Conservation (phyloP, 53 echinoderm and acorn worm species). For the Stichopus horrens region DNA sequence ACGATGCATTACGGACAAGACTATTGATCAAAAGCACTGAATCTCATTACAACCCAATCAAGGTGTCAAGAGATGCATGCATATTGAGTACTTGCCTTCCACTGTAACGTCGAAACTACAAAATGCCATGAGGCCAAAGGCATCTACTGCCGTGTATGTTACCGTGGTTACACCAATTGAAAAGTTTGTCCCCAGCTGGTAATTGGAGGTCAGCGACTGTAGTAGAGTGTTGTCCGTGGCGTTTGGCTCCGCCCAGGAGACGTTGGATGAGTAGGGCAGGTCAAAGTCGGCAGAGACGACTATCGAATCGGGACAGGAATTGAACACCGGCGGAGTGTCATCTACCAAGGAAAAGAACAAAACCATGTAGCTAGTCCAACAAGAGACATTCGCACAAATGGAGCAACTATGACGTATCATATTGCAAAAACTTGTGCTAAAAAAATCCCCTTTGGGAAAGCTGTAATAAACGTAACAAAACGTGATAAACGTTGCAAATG, state of each 20-base stretch:
- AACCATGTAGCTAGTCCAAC: neutral
- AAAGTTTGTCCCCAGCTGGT: constrained; percentile 33
- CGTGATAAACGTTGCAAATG: no score
- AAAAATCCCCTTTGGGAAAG: no score
- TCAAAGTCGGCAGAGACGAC: neutral
- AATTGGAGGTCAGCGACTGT: neutral
- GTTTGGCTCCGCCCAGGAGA: constrained; percentile 43
- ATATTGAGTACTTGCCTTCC: constrained; percentile 43
- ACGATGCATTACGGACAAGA: no score
- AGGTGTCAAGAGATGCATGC: no score
- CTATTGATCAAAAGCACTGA: no score
- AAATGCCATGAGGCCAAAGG: neutral
- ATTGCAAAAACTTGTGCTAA: no score
- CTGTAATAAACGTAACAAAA: no score
- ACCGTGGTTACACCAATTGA: constrained; percentile 40
- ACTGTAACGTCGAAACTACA: constrained; percentile 51
- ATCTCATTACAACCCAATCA: no score
- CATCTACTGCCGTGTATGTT: constrained; percentile 44
- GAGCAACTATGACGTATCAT: no score
- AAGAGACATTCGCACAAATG: no score
- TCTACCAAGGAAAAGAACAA: constrained; percentile 39
- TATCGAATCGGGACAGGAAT: constrained; percentile 36
- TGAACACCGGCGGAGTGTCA: constrained; percentile 44
- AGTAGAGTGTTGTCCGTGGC: constrained; percentile 32
- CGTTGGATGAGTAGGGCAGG: neutral